These are phyloP conservation scores for Oriolus oriolus DNA, from an alignment of 2,113 vertebrate species.

Conservation along the genomic window DNA sequence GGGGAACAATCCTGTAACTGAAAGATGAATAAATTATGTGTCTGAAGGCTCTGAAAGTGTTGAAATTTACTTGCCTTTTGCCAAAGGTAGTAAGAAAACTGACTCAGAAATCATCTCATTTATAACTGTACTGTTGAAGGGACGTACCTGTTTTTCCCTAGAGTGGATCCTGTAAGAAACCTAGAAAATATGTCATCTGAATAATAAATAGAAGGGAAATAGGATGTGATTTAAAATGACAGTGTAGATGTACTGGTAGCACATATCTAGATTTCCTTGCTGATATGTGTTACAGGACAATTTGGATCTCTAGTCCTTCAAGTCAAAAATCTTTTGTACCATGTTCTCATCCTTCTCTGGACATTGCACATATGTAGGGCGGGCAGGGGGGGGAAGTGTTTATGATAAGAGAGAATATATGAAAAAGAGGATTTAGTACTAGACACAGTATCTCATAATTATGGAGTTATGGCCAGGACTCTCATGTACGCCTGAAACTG, in stretches of 20 bases:
- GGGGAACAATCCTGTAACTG: not conserved
- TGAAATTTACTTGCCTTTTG: not conserved
- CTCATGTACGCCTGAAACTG: accelerated
- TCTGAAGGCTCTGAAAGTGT: not conserved
- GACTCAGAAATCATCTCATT: not conserved
- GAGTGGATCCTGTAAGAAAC: not conserved
- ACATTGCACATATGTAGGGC: not conserved
- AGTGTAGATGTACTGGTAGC: not conserved
- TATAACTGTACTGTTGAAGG: not conserved
- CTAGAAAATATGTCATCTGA: not conserved
- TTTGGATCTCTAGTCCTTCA: not conserved
- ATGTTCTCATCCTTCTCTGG: not conserved
- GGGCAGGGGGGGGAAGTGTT: accelerated
- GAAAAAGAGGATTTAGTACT: not conserved
- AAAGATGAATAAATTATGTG: not conserved
- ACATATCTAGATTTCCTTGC: not conserved
- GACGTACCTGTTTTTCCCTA: not conserved
- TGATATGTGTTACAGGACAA: not conserved
- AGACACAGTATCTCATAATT: not conserved
- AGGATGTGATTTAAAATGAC: not conserved
- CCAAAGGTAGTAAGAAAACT: not conserved
- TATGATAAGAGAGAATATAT: not conserved
- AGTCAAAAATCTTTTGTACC: not conserved
- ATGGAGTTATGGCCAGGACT: not conserved
- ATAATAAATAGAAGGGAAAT: not conserved